Base-by-base conservation (phyloP, 2,888 invertebrate genomes). In the Timandra comae region DNA sequence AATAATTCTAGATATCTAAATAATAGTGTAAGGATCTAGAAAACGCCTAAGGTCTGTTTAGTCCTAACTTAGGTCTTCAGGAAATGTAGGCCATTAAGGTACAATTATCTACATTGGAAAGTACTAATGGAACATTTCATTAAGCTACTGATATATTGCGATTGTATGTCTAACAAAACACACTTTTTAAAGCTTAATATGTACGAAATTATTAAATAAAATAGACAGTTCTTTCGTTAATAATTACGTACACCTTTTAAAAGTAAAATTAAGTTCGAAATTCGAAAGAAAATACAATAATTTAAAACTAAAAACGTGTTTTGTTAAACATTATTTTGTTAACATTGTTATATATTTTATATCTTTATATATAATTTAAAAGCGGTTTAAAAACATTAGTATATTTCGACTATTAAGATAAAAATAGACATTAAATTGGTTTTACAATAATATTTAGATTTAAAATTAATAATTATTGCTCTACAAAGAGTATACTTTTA, bases 381-480 rank as follows among this genome's bases (percentile, higher is more conserved):
- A 66, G 63, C 68, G 52, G 58, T 68, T 57, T 63, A n/a, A n/a
- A 56, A 69, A 68, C 56, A 60, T 66, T 68, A 52, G 58, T 66
- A 68, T 60, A 63, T 66, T 70, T 68, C n/a, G 53, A 65, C 67
- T 69, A 69, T 57, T 54, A 38, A 29, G 42, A 40, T 43, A 75
- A 74, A 79, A 76, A 78, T 78, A 79, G 71, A 77, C 74, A 79
- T 68, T 65, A 62, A 77, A 54, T 63, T 71, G 63, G 60, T 70
- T 68, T 67, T 71, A 74, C 64, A 68, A 61, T 65, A 67, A 62
- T 16, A 6, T 68, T 67, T n/a, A n/a, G n/a, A n/a, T n/a, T n/a
- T 16, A 16, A 16, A 70, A 69, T 78, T 80, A 80, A 79, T 78
- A 70, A 69, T 78, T 80, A 80, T 81, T 78, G 78, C 77, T 79